Base-by-base conservation (phyloP, 2,888 invertebrate genomes). In the Luperina testacea region DNA sequence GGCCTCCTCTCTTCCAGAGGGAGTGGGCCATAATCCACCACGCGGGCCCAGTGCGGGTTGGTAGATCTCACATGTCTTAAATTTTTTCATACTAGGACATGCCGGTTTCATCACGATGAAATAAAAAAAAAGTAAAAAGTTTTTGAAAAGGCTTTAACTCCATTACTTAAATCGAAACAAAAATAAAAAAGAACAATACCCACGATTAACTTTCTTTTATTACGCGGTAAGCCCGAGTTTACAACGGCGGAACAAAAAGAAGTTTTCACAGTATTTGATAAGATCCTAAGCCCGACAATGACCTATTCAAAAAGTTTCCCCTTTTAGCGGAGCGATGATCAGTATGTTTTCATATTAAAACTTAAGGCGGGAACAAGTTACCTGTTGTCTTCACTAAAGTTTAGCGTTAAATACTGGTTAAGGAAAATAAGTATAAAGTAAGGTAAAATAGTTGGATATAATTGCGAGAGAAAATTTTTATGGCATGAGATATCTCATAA, bases 341-440 rank as follows among this genome's bases (percentile, higher is more conserved):
- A 82, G 85, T 83, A 72, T 83, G 88, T 83, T 85, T 86, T 80
- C 83, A 82, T 85, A 80, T 86, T 85, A 85, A 85, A 88, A 83
- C 72, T 88, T 82, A 64, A 65, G 80, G 53, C 67, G 71, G 78
- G 59, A 81, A 80, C 78, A 80, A 88, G 74, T 85, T 86, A 83
- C 82, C 86, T 85, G 83, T 73, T 78, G 72, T 77, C 72, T 87
- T 82, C 82, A 81, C 82, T 85, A 74, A 84, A 89, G 87, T 87
- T 88, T 51, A 27, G n/a, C 20, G 42, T 51, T 79, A 79, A 89
- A 88, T 90, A 88, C 87, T 89, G 83, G 83, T 82, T 85, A 88
- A 88, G 90, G 92, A 32, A 24, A 70, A 93, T 92, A 90, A 91
- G 88, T 89, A 53, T 53, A 57, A 57, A 57, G 57, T 57, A 57